phyloP scores from a whole-genome alignment of 2,888 invertebrate genomes.

The Drosophila testacea region DNA sequence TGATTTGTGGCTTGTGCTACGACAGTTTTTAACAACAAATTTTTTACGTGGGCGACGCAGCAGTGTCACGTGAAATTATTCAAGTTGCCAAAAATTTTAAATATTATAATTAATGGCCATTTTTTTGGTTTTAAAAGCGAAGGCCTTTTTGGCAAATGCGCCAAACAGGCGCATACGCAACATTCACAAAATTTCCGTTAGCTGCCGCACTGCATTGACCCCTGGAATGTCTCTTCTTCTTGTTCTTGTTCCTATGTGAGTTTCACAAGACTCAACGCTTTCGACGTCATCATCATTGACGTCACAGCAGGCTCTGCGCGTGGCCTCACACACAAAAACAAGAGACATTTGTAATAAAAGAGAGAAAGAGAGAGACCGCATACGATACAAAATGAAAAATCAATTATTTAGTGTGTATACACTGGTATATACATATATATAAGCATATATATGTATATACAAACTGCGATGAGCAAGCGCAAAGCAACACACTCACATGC shows the following conservation, averaged over 20 bases:
- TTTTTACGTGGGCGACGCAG: slow-evolving; percentile 37
- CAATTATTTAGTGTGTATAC: slow-evolving; percentile 68
- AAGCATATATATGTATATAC: slow-evolving; percentile 2
- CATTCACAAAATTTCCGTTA: slow-evolving; percentile 25
- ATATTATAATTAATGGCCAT: slow-evolving; percentile 61
- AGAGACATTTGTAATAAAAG: slow-evolving; percentile 17
- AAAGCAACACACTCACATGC: slow-evolving; percentile 35
- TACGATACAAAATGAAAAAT: slow-evolving; percentile 55
- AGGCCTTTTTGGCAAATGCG: slow-evolving; percentile 33
- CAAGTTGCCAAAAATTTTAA: slow-evolving; percentile 60
- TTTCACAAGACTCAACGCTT: slow-evolving; percentile 37
- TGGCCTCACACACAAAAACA: slow-evolving; percentile 28
- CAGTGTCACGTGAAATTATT: slow-evolving; percentile 71
- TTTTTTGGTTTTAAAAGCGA: slow-evolving; percentile 41
- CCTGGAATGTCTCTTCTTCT: slow-evolving; percentile 25
- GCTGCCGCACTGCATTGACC: slow-evolving; percentile 55
- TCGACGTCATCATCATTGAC: slow-evolving; percentile 75
- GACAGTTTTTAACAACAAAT: slow-evolving; percentile 19
- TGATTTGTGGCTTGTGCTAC: slow-evolving; percentile 33
- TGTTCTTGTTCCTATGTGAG: slow-evolving; percentile 1
- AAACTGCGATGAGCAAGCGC: slow-evolving; percentile 65
- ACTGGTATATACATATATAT: slow-evolving; percentile 9
- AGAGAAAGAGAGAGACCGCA: slow-evolving; percentile 4
- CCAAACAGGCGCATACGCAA: slow-evolving; percentile 29
- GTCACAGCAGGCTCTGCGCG: slow-evolving; percentile 55